Base-by-base conservation (phyloP, 2,797 vertebrate genomes). In the Buceros bicornis region DNA sequence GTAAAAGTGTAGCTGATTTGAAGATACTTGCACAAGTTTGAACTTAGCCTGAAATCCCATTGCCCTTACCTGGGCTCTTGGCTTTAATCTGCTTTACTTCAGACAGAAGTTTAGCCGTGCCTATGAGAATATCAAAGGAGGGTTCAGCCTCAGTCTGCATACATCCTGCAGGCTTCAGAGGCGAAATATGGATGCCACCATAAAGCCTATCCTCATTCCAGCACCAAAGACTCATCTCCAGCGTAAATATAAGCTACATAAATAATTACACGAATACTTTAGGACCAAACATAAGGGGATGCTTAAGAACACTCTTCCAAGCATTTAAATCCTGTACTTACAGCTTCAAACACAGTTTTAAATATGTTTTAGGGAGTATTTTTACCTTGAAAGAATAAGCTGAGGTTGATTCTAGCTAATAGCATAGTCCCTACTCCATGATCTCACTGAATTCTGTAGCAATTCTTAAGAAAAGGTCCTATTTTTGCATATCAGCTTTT, bases 361-460 rank as follows among this genome's bases (percentile, higher is more conserved):
- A 54, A 13, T 25, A 8, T 56, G 21, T 51, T 31, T 43, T 40
- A 12, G 7, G 15, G 3, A 5, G 3, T 25, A 17, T 56, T 60
- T 77, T 69, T 26, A 37, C 12, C 66, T 29, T 29, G 11, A 79
- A 80, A 61, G 10, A 74, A 16, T 9, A 53, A 48, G 10, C 1
- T 57, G 25, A 24, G 5, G 11, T 35, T 74, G 4, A 3, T 58
- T 81, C 5, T 14, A 19, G 11, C 29, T 31, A 47, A 57, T 1
- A 54, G 7, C 0, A 0, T 4, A 82, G 26, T 13, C 8, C 16
- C 16, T 3, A 13, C 4, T 53, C 50, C 40, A 54, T 10, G 1
- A 20, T 40, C 60, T 74, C 50, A 29, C 1, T 58, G 8, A 86
- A 40, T 37, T 62, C 56, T 37, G 13, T 11, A 88, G 37, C 12